Evolutionary conservation across 2,797 vertebrate genomes (phyloP), one percentile per base, ranked within the genome.

Genomic region (Lates japonicus): DNA sequence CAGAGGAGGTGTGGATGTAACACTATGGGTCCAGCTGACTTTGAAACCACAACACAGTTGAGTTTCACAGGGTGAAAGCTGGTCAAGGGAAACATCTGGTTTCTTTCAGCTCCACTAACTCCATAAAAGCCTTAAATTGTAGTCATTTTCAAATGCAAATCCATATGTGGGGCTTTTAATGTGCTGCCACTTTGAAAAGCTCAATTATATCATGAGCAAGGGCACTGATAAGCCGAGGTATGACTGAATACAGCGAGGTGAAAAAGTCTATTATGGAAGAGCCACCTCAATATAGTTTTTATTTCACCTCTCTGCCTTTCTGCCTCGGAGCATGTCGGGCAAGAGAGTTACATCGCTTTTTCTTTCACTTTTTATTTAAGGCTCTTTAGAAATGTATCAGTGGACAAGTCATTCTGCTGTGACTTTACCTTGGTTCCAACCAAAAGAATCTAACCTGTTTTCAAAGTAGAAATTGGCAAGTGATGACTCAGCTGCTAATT

Each of bases 211-310:
- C 82, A 76, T 44, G 54, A 78, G 86, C 89, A 90, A 91, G 90
- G 92, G 74, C 81, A 86, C 68, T 83, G 93, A 95, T 94, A 94
- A 95, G 90, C 85, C 78, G 74, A 92, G 81, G 80, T 86, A 86
- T 76, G 70, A 42, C 78, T 82, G 88, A 92, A 91, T 92, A 88
- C 88, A 81, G 84, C n/a, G 51, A 87, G 87, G 87, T 76, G 88
- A 84, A 90, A 89, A 90, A 80, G 90, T 90, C 88, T 75, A 88
- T 94, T 92, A 91, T 83, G 84, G 77, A 84, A 60, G 64, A 86
- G 69, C 68, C 70, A 65, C 84, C 78, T 87, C 82, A 78, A 74
- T 90, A 75, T 85, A 63, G 57, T 83, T 85, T 86, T 89, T 83
- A 87, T 83, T 93, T 91, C 90, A 91, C 90, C 89, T 90, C 87